Base-by-base conservation (phyloP, 2,888 invertebrate species). In the Ophion ventricosus region DNA sequence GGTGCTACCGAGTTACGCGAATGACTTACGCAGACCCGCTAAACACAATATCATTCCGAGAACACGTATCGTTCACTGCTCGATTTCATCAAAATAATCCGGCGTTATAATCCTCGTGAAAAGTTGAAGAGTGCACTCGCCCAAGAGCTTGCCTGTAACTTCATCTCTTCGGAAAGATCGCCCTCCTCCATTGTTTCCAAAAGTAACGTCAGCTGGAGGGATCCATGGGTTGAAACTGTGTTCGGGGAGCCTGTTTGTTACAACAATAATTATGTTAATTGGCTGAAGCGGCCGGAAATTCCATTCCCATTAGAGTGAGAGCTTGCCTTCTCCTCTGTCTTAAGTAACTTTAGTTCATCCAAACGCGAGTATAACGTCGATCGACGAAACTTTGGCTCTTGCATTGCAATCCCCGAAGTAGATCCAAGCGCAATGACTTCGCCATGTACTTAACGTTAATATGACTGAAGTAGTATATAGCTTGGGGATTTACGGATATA, bases 241-340 rank as follows among this genome's bases (percentile, higher is more conserved):
- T 56, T 80, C 20, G 57, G 69, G n/a, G 10, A 81, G 75, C n/a
- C 25, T 81, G 85, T 83, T 83, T 83, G 85, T 86, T 83, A 85
- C 83, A 86, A 85, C 83, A 83, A 85, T 86, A 83, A 86, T 85
- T 86, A 86, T 86, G 85, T 83, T 86, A 83, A 86, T 86, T 86
- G 83, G 83, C 63, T 66, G 76, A 73, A 74, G 73, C 59, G 56
- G 73, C 73, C 59, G 63, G 73, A 76, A 79, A 82, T 83, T 83
- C 74, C 79, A 70, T 86, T 83, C 64, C 81, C 80, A 86, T 85
- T 85, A 84, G 80, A 80, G 72, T 77, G 70, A 61, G 73, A n/a
- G 43, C 57, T 70, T 63, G 57, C 64, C 59, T 40, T 64, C 57
- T 8, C 64, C 63, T 35, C 7, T 23, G 26, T 17, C 70, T 69